These are phyloP conservation scores for Morpho achilles DNA, from an alignment of 2,888 invertebrate species.

Conservation along the genomic window DNA sequence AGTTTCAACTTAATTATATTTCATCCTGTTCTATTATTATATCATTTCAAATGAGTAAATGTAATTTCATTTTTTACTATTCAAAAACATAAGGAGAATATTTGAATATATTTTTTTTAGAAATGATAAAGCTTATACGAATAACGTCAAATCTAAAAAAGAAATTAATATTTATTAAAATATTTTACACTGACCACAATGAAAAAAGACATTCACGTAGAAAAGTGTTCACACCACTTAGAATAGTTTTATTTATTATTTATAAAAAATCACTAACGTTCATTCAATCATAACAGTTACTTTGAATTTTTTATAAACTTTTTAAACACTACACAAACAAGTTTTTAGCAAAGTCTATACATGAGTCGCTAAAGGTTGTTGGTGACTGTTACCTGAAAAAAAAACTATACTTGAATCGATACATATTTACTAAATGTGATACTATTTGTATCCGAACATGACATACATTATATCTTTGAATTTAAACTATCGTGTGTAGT, in stretches of 20 bases:
- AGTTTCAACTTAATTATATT: too few species aligned
- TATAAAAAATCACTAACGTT: conserved; percentile 10
- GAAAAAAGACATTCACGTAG: conserved; percentile 9
- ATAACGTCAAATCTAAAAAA: conserved; percentile 1
- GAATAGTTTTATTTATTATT: conserved; percentile 1
- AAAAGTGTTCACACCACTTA: conserved; percentile 13
- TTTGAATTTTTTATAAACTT: conserved; percentile 10
- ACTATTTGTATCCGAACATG: too few species aligned
- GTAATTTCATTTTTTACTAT: not conserved
- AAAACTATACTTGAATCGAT: conserved; percentile 2
- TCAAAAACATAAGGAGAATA: not conserved
- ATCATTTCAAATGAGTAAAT: too few species aligned
- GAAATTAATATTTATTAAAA: not conserved
- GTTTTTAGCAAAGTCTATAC: conserved; percentile 64
- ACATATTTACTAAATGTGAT: too few species aligned
- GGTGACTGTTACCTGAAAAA: conserved; percentile 68
- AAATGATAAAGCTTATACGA: not conserved
- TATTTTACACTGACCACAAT: conserved; percentile 8
- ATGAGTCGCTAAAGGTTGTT: conserved; percentile 79
- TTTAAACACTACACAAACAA: conserved; percentile 23
- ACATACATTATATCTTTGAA: too few species aligned
- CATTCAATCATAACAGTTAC: conserved; percentile 21
- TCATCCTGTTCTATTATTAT: too few species aligned
- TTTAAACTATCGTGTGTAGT: too few species aligned
- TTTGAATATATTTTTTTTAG: not conserved